These are phyloP conservation scores for Piezodorus guildinii DNA, from an alignment of 1,140 invertebrate species.

Conservation along the genomic window DNA sequence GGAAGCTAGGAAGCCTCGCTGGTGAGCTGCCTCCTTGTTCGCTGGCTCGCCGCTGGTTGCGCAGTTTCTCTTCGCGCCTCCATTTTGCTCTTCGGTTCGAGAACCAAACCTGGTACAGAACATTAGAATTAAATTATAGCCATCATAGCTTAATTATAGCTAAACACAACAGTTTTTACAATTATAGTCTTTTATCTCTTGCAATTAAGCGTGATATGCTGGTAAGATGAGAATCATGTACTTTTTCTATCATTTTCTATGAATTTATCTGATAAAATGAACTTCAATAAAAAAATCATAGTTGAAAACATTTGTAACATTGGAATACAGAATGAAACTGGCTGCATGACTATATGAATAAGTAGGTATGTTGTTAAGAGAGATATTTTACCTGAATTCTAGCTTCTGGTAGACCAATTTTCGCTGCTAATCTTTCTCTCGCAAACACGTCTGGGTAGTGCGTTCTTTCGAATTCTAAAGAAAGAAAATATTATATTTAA, in stretches of 20 bases:
- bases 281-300: not conserved
- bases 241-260: too few relatives aligned
- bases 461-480: constrained; percentile 93
- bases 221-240: too few relatives aligned
- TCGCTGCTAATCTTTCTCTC: constrained; percentile 89
- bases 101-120: constrained; percentile 80
- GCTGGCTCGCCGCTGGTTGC: constrained; percentile 68
- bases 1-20: constrained; percentile 57
- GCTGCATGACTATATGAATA: too few relatives aligned
- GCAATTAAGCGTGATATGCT: too few relatives aligned
- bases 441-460: constrained; percentile 99
- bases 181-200: too few relatives aligned
- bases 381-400: constrained; percentile 81
- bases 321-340: too few relatives aligned
- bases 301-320: too few relatives aligned
- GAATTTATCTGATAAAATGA: too few relatives aligned
- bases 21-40: constrained; percentile 44
- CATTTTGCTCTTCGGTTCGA: constrained; percentile 96
- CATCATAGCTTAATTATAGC: too few relatives aligned
- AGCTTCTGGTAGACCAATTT: constrained; percentile 97
- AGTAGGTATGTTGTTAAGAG: too few relatives aligned
- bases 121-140: too few relatives aligned
- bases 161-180: too few relatives aligned
- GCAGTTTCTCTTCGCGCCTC: constrained; percentile 92
- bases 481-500: constrained; percentile 10